Conservation (phyloP, 2,797 vertebrate species). For the Smutsia temminckii region DNA sequence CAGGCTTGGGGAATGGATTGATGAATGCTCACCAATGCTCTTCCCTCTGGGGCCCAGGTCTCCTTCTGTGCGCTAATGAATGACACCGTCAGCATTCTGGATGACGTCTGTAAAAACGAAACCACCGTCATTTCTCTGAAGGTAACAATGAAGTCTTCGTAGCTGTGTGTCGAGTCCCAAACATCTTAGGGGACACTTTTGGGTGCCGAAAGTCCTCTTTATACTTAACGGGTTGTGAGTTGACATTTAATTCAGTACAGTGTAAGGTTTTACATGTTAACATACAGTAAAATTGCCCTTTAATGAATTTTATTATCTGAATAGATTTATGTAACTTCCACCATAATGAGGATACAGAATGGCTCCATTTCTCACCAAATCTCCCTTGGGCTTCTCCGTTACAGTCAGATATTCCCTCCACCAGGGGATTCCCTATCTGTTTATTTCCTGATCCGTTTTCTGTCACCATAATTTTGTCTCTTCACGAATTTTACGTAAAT, state of each 20-base stretch:
- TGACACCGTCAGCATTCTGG: not conserved
- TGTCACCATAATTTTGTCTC: not conserved
- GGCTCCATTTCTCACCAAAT: not conserved
- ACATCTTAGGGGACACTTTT: not conserved
- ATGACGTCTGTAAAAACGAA: not conserved
- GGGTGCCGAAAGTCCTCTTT: not conserved
- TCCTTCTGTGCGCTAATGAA: constrained; percentile 58
- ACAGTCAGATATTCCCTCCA: not conserved
- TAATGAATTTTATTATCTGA: not conserved
- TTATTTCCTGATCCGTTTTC: not conserved
- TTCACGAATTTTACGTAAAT: not conserved
- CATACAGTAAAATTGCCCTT: not conserved
- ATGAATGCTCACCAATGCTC: not conserved
- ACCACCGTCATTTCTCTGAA: not conserved
- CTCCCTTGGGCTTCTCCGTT: not conserved
- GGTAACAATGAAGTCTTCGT: not conserved
- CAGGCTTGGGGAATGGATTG: fast-evolving
- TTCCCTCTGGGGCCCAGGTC: constrained; percentile 7
- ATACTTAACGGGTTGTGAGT: not conserved
- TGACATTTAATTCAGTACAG: not conserved
- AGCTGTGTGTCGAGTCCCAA: not conserved
- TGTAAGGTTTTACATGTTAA: not conserved
- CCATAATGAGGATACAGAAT: not conserved
- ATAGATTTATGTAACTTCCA: too few relatives aligned
- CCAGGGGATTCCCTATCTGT: too few relatives aligned